Base-by-base conservation (phyloP, 2,113 vertebrate species). In the Ciconia stormi region DNA sequence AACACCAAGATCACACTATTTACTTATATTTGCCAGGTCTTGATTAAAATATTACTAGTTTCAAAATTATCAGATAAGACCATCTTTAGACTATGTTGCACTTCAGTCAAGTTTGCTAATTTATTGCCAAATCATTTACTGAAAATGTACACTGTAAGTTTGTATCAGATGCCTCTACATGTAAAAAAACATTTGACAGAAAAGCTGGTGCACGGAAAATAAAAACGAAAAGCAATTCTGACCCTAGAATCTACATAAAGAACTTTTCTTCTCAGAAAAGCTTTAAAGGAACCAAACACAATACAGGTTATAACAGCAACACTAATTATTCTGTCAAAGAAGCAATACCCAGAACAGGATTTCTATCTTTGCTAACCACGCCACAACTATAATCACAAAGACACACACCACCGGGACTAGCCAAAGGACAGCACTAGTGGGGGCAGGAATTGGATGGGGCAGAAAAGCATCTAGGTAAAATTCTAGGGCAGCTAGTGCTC, bases 401-500 rank as follows among this genome's bases (percentile, higher is more conserved):
- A 97, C 82, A 88, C 11, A 73, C 53, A 40, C 23, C 40, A 96
- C 56, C 73, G 76, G 74, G 82, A 92, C 82, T 82, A 92, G 83
- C 74, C 7, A 11, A 89, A 80, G 80, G 82, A 93, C 58, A 90
- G 76, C n/a, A 69, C 74, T 89, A 91, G 93, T 77, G 20, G 66
- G 82, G 30, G 72, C 59, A 72, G 87, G 81, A 91, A 93, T 0
- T 44, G 36, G 46, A 52, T 38, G 69, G 88, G 79, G 50, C 79
- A 96, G 50, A 92, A 83, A 84, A 91, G 72, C 52, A 65, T 26
- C 49, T 73, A 79, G 74, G 84, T 87, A 92, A 95, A 89, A 78
- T 93, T 95, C 92, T 96, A 96, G 67, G 96, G 97, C 97, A 94
- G 95, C 97, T 94, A 97, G 97, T 93, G 98, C 99, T 99, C 98